Percentiles rank a stretch among this genome's conserved stretches.
phyloP scores from a whole-genome alignment of 1,140 invertebrate species.

The Adelges cooleyi region DNA sequence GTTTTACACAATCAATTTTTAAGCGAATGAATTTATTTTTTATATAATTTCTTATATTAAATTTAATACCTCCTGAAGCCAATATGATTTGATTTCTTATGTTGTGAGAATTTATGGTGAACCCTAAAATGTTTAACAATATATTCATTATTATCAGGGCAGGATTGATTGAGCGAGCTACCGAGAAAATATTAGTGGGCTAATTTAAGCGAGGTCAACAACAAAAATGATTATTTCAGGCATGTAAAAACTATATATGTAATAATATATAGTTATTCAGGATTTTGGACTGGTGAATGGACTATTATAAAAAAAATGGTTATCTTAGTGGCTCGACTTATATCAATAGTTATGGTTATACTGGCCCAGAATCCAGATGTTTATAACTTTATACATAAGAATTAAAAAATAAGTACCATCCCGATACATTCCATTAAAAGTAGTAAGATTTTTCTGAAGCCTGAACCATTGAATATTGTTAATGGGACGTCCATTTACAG shows the following conservation, averaged over 20 bases:
- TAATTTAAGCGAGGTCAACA: too few species aligned
- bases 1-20: not conserved
- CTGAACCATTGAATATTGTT: not conserved
- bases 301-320: not conserved
- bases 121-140: not conserved
- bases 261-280: too few species aligned
- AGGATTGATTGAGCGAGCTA: too few species aligned
- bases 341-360: not conserved
- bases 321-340: not conserved
- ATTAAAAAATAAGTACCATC: not conserved
- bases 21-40: not conserved
- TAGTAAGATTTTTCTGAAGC: not conserved
- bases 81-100: not conserved
- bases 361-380: too few species aligned
- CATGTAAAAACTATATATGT: too few species aligned
- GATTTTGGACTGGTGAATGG: too few species aligned
- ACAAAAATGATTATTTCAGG: too few species aligned
- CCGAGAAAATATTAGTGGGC: too few species aligned
- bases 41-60: not conserved
- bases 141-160: too few species aligned
- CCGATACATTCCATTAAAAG: not conserved
- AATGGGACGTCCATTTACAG: not conserved
- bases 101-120: not conserved
- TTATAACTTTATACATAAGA: not conserved
- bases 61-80: not conserved